A percentile compares a stretch with the other conserved stretches of the same genome.
These are phyloP conservation scores for Amiota minor DNA, from an alignment of 2,888 invertebrate species.

Conservation along the genomic window DNA sequence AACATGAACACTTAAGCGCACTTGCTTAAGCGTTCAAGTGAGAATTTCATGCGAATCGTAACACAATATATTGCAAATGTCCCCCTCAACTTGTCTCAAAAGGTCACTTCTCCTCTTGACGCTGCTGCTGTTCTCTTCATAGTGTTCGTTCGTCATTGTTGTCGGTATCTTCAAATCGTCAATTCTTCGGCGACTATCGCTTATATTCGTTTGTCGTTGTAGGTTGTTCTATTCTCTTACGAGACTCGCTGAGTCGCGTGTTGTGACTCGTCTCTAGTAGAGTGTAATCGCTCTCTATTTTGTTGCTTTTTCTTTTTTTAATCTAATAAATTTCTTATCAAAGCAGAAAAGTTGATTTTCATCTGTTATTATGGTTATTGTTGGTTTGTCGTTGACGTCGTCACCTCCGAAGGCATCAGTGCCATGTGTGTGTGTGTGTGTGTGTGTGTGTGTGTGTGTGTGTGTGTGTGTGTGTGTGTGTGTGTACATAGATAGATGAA, in stretches of 20 bases:
- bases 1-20: slow-evolving; percentile 6
- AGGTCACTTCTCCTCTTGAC: not conserved
- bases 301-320: slow-evolving; percentile 55
- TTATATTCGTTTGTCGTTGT: not conserved
- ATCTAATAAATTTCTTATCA: slow-evolving; percentile 68
- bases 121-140: too few species aligned
- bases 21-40: slow-evolving; percentile 3
- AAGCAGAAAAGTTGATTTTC: slow-evolving; percentile 37
- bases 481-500: too few species aligned
- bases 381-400: not conserved
- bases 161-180: not conserved
- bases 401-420: not conserved
- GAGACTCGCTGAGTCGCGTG: too few species aligned
- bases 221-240: too few species aligned
- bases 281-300: slow-evolving; percentile 52
- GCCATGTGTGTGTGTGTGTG: not conserved
- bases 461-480: not conserved
- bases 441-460: not conserved
- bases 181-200: not conserved
- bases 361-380: slow-evolving; percentile 15
- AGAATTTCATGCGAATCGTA: slow-evolving; percentile 19
- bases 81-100: not conserved
- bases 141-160: too few species aligned
- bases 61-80: not conserved
- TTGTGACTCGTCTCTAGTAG: slow-evolving; percentile 17